Conservation (phyloP, 2,113 vertebrate species). For the mouse (Mus musculus) region DNA sequence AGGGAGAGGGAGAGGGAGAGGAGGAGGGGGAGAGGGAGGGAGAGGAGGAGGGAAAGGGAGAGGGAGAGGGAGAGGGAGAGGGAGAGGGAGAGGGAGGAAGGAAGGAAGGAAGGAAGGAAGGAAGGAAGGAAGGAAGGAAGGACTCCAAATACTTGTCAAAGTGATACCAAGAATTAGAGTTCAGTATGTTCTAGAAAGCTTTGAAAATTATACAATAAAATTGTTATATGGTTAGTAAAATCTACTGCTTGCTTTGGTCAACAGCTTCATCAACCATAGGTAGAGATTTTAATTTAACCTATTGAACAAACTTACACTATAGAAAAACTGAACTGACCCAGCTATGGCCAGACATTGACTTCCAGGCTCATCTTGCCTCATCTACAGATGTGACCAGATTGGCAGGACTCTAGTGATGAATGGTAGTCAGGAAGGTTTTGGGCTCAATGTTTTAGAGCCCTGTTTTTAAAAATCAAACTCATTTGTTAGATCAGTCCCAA, state of each 20-base stretch:
- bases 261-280: not conserved
- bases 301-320: not conserved
- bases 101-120: accelerated
- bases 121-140: not conserved
- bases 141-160: slow-evolving; percentile 15
- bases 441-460: not conserved
- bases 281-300: not conserved
- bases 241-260: not conserved
- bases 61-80: accelerated
- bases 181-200: not conserved
- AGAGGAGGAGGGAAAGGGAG: too few relatives aligned
- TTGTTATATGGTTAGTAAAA: not conserved
- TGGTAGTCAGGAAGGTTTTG: not conserved
- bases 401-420: not conserved
- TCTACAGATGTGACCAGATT: too few relatives aligned
- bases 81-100: too few relatives aligned
- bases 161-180: not conserved
- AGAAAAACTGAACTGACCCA: not conserved
- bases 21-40: too few relatives aligned
- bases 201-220: not conserved
- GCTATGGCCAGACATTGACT: not conserved
- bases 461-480: not conserved
- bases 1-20: too few relatives aligned
- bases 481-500: not conserved
- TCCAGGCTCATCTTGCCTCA: not conserved